Base-by-base conservation (phyloP, 2,113 vertebrate genomes). In the Gallinago media region DNA sequence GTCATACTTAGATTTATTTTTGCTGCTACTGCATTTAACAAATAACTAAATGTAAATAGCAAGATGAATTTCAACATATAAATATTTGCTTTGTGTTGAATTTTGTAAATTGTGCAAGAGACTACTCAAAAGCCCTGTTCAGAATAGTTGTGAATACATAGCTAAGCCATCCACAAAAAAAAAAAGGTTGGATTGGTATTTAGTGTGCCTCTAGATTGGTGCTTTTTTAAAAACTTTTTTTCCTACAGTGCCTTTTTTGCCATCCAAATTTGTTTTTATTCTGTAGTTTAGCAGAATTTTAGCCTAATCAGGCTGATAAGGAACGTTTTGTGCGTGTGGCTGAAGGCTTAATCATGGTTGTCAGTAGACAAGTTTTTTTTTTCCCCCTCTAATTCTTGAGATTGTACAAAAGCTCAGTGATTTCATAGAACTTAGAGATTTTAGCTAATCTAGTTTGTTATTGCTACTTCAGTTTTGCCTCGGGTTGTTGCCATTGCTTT, bases 51-150 rank as follows among this genome's bases (percentile, higher is more conserved):
- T 85, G 50, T 52, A 78, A 81, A 58, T 52, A 62, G 36, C 15
- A 81, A 85, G 63, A 72, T 86, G 22, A 89, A 80, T 90, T 90
- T 59, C 17, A 82, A 5, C 32, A n/a, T 65, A 70, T 61, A 75
- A 88, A 58, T 92, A 88, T 72, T 85, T 81, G 59, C n/a, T 83
- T 92, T 56, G 23, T 74, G 59, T 67, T 96, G 62, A 58, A 54
- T 89, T 87, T 72, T 3, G n/a, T 71, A 36, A 82, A 73, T 77
- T 75, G 42, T 91, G 31, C 31, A 21, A 38, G 27, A 20, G 25
- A 20, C 42, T 88, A 44, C 63, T 97, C 21, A 81, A 27, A 81
- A 46, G 11, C 46, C 32, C 49, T 8, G 15, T 87, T 83, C n/a
- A 55, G 76, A 93, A 29, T 11, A 74, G 46, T 29, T 86, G 75